These are phyloP conservation scores for Pheosia gnoma DNA, from an alignment of 2,888 invertebrate species.

Conservation along the genomic window DNA sequence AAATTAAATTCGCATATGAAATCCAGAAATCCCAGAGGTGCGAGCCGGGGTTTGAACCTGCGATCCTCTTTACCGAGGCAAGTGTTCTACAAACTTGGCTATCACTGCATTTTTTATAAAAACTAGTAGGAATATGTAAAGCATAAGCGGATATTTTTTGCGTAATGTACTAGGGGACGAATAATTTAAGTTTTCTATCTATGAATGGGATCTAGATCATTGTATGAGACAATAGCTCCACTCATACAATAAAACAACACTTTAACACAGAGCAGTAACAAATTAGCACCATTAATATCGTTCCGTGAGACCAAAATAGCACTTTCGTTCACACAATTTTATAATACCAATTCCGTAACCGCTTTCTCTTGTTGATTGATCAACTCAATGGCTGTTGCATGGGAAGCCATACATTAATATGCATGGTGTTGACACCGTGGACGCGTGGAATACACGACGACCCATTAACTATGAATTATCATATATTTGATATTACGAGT, in stretches of 20 bases:
- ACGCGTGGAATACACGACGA: conserved; percentile 17
- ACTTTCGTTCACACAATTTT: conserved; percentile 21
- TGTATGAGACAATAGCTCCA: background rate
- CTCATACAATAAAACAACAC: background rate
- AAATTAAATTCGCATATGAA: no score
- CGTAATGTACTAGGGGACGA: no score
- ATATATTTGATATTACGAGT: conserved; percentile 12
- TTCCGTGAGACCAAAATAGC: conserved; percentile 31
- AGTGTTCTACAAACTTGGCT: no score
- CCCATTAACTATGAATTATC: conserved; percentile 17
- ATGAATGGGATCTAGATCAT: background rate
- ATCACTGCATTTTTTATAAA: no score
- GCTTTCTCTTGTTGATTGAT: conserved; percentile 35
- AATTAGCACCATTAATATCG: conserved; percentile 20
- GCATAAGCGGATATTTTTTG: no score
- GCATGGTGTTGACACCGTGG: conserved; percentile 35
- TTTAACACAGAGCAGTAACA: background rate
- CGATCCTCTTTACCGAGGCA: no score
- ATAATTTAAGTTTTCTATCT: background rate
- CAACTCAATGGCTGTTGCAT: conserved; percentile 26
- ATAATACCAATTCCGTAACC: conserved; percentile 25
- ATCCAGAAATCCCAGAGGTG: no score
- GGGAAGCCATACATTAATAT: conserved; percentile 40
- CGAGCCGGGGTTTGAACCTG: no score
- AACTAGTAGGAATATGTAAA: no score